Base-by-base conservation (phyloP, 2,113 vertebrate genomes). In the Cinclus mexicanus region DNA sequence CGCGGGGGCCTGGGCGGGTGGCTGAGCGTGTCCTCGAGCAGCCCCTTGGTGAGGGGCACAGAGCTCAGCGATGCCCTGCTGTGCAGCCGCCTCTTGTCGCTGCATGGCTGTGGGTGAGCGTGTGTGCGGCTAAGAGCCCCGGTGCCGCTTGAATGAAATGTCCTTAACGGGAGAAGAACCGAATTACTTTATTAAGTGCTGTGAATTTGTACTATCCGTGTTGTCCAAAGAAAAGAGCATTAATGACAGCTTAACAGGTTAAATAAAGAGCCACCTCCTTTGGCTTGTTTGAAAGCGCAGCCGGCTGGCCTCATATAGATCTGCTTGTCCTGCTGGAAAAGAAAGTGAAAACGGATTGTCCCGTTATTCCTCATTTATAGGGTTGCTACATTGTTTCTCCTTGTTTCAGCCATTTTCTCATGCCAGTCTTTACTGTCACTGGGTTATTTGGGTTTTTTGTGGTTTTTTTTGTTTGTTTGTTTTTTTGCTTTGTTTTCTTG, bases 71-170 rank as follows among this genome's bases (percentile, higher is more conserved):
- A 14, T 25, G 49, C 49, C 14, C 49, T 50, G 49, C 4, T 9
- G 49, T 8, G 2, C 23, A 50, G 12, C 49, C 24, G 1, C 41
- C 12, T 3, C 13, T 3, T 3, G 35, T 1, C 8, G 41, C 56
- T 9, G 61, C 61, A 0, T 1, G 24, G 56, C 70, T 9, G 16
- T 0, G 28, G 47, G 41, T 2, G 69, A 6, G 29, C 1, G 53
- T 3, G 39, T 2, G 24, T 3, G 7, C 4, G 8, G n/a, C 37
- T 2, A 57, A 7, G 49, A 0, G 53, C 12, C 33, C 21, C 14
- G 11, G 4, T 10, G 9, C 55, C 12, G 23, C n/a, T 33, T 31
- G 61, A 24, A 16, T 60, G 28, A 44, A 11, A 18, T 44, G 39
- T 44, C 29, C 1, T 2, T n/a, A 53, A 7, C 9, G 29, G 25